Percentiles rank a stretch among this genome's conserved stretches.
phyloP scores from a whole-genome alignment of 2,113 vertebrate species.

The Rhipidura dahli region DNA sequence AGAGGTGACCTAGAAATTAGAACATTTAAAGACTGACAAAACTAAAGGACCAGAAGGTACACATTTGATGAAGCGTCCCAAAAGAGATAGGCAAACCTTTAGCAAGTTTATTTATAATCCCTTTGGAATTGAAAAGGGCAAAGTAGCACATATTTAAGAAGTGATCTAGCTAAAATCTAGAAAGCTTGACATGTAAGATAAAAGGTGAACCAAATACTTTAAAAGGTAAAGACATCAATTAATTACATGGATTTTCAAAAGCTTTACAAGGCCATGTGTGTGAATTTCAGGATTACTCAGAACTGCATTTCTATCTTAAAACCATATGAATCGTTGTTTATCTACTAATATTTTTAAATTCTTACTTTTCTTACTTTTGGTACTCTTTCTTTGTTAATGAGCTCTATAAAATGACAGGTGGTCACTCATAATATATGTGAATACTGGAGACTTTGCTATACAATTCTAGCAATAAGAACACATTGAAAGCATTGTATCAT shows the following conservation, averaged over 20 bases:
- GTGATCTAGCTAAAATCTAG: conserved; percentile 50
- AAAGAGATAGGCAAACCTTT: conserved; percentile 62
- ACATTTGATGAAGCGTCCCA: conserved; percentile 63
- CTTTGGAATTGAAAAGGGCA: conserved; percentile 54
- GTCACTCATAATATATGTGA: background rate
- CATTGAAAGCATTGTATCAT: background rate
- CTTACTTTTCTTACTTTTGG: background rate
- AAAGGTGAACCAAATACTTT: conserved; percentile 30
- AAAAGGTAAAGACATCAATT: background rate
- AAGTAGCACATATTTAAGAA: conserved; percentile 49
- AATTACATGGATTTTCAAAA: background rate
- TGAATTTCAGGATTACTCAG: background rate
- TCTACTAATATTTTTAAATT: background rate
- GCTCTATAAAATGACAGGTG: background rate
- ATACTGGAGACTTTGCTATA: background rate
- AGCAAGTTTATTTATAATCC: conserved; percentile 63
- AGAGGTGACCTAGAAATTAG: conserved; percentile 70
- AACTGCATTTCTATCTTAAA: background rate
- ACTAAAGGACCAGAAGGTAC: conserved; percentile 61
- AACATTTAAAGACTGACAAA: conserved; percentile 60
- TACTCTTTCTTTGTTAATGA: background rate
- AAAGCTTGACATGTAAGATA: conserved; percentile 27
- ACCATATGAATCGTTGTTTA: background rate
- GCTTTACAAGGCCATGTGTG: accelerated
- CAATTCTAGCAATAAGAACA: background rate